Base-by-base conservation (phyloP, 2,113 vertebrate genomes). In the Melanerpes aurifrons region DNA sequence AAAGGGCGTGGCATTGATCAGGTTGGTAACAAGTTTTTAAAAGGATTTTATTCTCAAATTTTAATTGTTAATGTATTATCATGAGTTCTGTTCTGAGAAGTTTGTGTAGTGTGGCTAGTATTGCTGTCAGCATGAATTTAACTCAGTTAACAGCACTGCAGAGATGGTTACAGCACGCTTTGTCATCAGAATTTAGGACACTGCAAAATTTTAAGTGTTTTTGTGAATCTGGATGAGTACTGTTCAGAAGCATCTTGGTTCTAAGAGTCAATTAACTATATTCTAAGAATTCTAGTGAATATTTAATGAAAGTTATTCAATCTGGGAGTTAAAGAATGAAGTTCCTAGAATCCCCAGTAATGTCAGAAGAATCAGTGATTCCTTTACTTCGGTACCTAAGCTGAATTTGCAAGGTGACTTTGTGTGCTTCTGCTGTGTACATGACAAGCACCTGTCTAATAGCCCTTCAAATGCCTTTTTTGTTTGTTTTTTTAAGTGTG, bases 1-100 rank as follows among this genome's bases (percentile, higher is more conserved):
- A 99, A 99, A 98, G 99, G 99, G 11, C 99, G 99, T 62, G 99
- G 99, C 76, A 99, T 99, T 31, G 99, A 99, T 95, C 99, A 99
- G 99, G 99, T 99, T 81, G 89, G 97, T 95, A 76, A 82, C 70
- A 86, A 24, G n/a, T 67, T 74, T 77, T 70, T 2, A 0, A 14
- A 58, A 53, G 12, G 0, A 69, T 10, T 18, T 86, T 9, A 13
- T 68, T 85, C 3, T 79, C 9, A 53, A 72, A 12, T 72, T 15
- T 26, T 3, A 63, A 22, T 89, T 73, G 26, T 35, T 78, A 31
- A 37, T 31, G 4, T 68, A 10, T 81, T 72, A 48, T 54, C 4
- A 10, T 22, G 16, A 63, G 24, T 56, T 83, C 54, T 3, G 1
- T 45, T 78, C 31, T 0, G 0, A 64, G 31, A 45, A 21, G 7